A percentile compares a stretch with the other conserved stretches of the same genome.
Conservation (phyloP, 2,113 vertebrate genomes). For the Pimephales promelas region DNA sequence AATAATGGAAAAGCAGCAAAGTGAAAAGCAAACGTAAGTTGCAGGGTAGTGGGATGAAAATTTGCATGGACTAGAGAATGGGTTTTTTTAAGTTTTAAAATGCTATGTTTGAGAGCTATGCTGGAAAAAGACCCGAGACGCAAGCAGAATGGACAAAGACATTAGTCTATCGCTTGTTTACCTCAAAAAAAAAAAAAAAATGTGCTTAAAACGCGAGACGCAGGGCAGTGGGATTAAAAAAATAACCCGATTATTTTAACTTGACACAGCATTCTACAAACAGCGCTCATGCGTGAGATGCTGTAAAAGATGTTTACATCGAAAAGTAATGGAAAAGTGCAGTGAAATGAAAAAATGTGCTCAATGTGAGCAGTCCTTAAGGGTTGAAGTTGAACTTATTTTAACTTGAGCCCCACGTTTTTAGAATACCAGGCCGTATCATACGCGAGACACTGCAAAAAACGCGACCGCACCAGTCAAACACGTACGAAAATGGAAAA, state of each 20-base stretch:
- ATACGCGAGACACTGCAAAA: background rate
- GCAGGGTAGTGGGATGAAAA: too few species aligned
- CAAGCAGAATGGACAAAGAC: background rate
- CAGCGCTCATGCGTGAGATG: too few species aligned
- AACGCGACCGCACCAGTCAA: background rate
- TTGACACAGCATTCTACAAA: too few species aligned
- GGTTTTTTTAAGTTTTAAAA: background rate
- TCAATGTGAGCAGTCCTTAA: background rate
- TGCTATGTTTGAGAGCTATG: background rate
- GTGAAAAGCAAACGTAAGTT: too few species aligned
- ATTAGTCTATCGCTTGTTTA: background rate
- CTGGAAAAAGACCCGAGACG: background rate
- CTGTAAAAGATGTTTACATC: too few species aligned
- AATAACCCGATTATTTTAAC: background rate
- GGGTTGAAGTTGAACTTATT: too few species aligned
- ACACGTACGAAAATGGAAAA: background rate
- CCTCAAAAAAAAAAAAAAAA: background rate
- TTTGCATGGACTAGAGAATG: too few species aligned
- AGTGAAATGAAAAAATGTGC: background rate
- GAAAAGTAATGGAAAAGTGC: too few species aligned
- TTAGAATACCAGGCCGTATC: background rate
- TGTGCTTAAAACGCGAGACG: background rate
- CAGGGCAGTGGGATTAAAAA: background rate
- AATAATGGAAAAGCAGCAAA: too few species aligned
- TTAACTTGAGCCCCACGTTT: background rate